Percentiles rank a stretch among this genome's conserved stretches.
Conservation (phyloP, 1,140 invertebrate genomes). For the Homalodisca vitripennis region DNA sequence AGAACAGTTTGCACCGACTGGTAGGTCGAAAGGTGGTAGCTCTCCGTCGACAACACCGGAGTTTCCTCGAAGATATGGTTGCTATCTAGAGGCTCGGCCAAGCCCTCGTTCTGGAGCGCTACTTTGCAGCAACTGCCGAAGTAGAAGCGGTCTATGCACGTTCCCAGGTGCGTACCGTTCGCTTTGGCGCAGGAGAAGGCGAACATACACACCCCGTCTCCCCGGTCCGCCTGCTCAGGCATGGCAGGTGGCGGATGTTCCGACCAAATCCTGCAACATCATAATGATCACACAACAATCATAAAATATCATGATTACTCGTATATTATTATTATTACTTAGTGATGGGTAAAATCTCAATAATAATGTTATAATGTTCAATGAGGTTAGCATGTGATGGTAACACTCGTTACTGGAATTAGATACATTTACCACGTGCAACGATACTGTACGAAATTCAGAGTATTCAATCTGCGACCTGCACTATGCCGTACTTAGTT, state of each 20-base stretch:
- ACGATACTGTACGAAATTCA: too few species aligned
- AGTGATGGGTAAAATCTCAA: too few species aligned
- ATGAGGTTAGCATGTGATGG: too few species aligned
- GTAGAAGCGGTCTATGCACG: constrained; percentile 89
- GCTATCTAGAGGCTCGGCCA: constrained; percentile 39
- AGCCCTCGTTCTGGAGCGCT: constrained; percentile 47
- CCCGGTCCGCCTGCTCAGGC: constrained; percentile 73
- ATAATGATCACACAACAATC: too few species aligned
- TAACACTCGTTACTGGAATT: too few species aligned
- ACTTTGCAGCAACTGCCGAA: constrained; percentile 88
- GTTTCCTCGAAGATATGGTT: constrained; percentile 38
- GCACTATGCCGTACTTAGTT: too few species aligned
- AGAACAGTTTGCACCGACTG: constrained; percentile 32
- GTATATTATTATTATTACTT: too few species aligned
- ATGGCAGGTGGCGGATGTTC: constrained; percentile 84
- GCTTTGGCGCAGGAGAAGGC: constrained; percentile 89
- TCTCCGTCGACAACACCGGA: constrained; percentile 34
- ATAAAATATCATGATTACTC: too few species aligned
- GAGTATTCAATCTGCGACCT: too few species aligned
- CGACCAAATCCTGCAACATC: constrained; percentile 66
- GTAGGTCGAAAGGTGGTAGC: constrained; percentile 35
- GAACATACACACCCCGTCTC: constrained; percentile 91
- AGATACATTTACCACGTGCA: too few species aligned
- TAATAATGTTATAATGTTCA: too few species aligned
- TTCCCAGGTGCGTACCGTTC: constrained; percentile 86